A percentile compares a stretch with the other conserved stretches of the same genome.
phyloP scores from a whole-genome alignment of 2,888 invertebrate species.

The Ormyrus rosae region DNA sequence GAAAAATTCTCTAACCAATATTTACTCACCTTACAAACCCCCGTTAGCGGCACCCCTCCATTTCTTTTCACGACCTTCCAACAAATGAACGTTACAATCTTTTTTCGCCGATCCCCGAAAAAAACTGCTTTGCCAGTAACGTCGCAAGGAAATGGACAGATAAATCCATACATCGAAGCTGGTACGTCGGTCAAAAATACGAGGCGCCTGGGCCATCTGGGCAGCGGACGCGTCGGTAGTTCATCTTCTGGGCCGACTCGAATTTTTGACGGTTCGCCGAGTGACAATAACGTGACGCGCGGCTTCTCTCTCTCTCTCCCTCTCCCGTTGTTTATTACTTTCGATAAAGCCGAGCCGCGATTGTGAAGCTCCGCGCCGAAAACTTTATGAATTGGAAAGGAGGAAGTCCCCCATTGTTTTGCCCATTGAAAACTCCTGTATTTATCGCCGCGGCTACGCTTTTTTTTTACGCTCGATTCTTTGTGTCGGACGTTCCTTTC shows the following conservation, averaged over 20 bases:
- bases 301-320: not conserved
- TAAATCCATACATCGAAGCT: too few species aligned
- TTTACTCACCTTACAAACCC: too few species aligned
- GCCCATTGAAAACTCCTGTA: slow-evolving; percentile 43
- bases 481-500: slow-evolving; percentile 4
- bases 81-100: too few species aligned
- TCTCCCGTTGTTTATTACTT: slow-evolving; percentile 49
- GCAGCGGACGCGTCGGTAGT: not conserved
- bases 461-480: slow-evolving; percentile 36
- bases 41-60: too few species aligned
- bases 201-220: slow-evolving; percentile 12
- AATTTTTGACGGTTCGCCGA: slow-evolving; percentile 52
- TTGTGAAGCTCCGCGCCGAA: slow-evolving; percentile 15
- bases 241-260: slow-evolving; percentile 37
- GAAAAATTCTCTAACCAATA: too few species aligned
- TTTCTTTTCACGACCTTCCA: too few species aligned
- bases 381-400: slow-evolving; percentile 55
- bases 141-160: too few species aligned
- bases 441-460: slow-evolving; percentile 37
- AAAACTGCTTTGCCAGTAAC: too few species aligned
- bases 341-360: slow-evolving; percentile 30
- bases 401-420: slow-evolving; percentile 51
- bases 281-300: slow-evolving; percentile 45
- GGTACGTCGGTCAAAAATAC: not conserved
- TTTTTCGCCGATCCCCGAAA: too few species aligned